Conservation (phyloP, 2,797 vertebrate species). For the Labeo calbasu region DNA sequence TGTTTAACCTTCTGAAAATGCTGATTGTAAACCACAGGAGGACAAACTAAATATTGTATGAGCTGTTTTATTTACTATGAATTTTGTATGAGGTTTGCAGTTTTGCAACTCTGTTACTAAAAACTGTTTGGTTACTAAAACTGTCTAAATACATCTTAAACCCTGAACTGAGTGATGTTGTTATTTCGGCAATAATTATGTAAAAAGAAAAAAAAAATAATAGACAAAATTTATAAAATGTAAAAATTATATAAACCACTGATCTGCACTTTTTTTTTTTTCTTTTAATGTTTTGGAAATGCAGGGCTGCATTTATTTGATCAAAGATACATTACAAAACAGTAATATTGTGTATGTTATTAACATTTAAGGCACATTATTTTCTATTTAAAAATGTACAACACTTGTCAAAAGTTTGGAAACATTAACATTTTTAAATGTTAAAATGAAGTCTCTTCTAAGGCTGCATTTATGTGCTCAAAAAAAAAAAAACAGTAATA, state of each 20-base stretch:
- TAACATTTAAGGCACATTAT: too few species aligned
- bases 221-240: neutral
- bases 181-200: neutral
- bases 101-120: neutral
- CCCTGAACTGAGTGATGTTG: neutral
- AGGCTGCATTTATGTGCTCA: neutral
- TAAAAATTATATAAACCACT: neutral
- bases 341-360: neutral
- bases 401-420: neutral
- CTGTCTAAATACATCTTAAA: neutral
- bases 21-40: neutral
- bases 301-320: neutral
- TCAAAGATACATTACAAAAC: neutral
- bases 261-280: too few species aligned
- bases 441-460: neutral
- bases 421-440: neutral
- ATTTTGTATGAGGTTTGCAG: neutral
- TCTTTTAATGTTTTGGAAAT: neutral
- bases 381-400: neutral
- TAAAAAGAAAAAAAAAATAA: too few species aligned
- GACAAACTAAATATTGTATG: slow-evolving; percentile 15
- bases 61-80: neutral
- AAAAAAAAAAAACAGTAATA: neutral
- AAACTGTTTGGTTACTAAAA: neutral
- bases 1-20: neutral